phyloP scores from a whole-genome alignment of 2,797 vertebrate species.

The Rhabdophis nuchalis region DNA sequence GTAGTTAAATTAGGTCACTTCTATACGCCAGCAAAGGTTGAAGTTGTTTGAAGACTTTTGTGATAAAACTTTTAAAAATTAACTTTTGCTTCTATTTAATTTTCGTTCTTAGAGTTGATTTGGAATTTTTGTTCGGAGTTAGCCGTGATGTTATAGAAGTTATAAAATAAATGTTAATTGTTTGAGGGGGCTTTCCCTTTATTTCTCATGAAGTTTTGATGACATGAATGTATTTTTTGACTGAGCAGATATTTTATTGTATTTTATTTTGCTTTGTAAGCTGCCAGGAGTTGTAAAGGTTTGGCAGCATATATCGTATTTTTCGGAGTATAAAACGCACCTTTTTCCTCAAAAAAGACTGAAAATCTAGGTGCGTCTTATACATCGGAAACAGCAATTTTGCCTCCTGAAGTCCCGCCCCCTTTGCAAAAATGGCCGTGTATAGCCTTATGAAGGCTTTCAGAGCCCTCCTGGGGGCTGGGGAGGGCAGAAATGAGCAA shows the following conservation, averaged over 20 bases:
- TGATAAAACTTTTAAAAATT: background rate
- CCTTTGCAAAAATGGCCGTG: too few relatives aligned
- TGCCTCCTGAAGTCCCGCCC: too few relatives aligned
- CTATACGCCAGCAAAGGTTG: background rate
- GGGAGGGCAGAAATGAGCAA: too few relatives aligned
- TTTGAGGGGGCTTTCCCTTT: background rate
- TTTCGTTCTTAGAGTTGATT: background rate
- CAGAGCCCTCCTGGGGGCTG: too few relatives aligned
- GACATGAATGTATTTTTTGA: background rate
- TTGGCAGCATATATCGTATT: background rate
- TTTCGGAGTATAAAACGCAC: too few relatives aligned
- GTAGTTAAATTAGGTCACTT: background rate
- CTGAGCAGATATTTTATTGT: background rate
- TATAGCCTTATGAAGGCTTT: too few relatives aligned
- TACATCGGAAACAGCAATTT: too few relatives aligned
- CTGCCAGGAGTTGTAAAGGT: background rate
- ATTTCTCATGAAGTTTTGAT: background rate
- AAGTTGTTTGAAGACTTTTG: background rate
- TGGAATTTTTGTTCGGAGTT: background rate
- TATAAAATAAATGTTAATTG: background rate
- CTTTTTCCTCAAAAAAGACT: too few relatives aligned
- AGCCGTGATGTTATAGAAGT: background rate
- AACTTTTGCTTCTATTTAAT: background rate
- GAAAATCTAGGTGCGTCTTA: too few relatives aligned
- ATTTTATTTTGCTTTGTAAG: background rate